phyloP scores from a whole-genome alignment of 1,140 invertebrate species.

The Drosophila seguyi region DNA sequence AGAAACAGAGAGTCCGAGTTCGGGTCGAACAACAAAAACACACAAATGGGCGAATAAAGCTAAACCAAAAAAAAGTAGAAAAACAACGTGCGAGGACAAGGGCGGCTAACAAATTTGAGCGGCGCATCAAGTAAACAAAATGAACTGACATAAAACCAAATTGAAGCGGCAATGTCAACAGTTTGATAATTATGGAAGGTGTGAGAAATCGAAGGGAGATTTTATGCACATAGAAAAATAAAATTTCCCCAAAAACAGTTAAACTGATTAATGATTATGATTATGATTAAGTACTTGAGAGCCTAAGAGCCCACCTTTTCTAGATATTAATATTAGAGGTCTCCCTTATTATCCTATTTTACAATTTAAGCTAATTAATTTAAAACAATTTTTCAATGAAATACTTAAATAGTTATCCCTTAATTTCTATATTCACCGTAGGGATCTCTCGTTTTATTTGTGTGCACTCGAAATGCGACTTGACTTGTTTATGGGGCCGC shows the following conservation, averaged over 20 bases:
- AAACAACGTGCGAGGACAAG: slow-evolving; percentile 11
- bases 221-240: not conserved
- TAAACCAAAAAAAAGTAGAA: not conserved
- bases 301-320: too few species aligned
- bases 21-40: slow-evolving; percentile 3
- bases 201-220: not conserved
- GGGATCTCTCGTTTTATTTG: not conserved
- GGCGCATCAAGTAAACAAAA: slow-evolving; percentile 75
- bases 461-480: slow-evolving; percentile 24
- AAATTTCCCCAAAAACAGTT: too few species aligned
- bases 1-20: slow-evolving; percentile 65
- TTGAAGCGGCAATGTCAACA: slow-evolving; percentile 67
- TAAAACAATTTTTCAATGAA: too few species aligned
- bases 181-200: slow-evolving; percentile 71
- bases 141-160: slow-evolving; percentile 70
- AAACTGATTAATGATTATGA: too few species aligned
- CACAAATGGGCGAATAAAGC: not conserved
- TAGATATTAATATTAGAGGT: not conserved
- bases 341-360: not conserved
- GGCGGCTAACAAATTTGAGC: slow-evolving; percentile 54
- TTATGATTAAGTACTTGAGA: too few species aligned
- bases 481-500: slow-evolving; percentile 28
- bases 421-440: not conserved
- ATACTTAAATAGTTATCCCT: not conserved
- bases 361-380: not conserved